phyloP scores from a whole-genome alignment of 2,888 invertebrate species.

The Thelaira solivaga region DNA sequence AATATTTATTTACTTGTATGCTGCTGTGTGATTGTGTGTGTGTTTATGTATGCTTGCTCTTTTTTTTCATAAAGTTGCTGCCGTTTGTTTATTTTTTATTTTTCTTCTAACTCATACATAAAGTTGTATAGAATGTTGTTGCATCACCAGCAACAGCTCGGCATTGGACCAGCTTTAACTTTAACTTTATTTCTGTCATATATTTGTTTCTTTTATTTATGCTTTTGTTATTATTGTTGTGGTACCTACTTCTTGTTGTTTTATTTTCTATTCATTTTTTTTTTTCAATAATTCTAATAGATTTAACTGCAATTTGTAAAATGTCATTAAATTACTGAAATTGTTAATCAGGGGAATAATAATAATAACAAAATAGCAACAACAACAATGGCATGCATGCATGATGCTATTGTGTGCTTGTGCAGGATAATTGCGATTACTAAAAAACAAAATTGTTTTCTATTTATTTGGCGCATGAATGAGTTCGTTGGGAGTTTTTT shows the following conservation, averaged over 20 bases:
- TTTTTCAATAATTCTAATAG: constrained; percentile 21
- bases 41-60: background rate
- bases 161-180: background rate
- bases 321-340: constrained; percentile 53
- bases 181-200: no score
- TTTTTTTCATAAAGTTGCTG: background rate
- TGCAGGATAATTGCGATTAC: no score
- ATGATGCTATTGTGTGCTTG: no score
- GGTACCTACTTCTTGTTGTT: background rate
- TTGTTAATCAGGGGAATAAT: constrained; percentile 32
- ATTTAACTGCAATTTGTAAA: constrained; percentile 54
- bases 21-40: background rate
- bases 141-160: no score
- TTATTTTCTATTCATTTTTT: background rate
- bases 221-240: background rate
- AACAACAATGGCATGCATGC: no score
- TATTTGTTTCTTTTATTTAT: background rate
- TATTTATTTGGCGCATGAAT: no score
- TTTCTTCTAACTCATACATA: constrained; percentile 27
- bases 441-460: no score
- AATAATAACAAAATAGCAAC: no score
- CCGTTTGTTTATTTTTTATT: constrained; percentile 15
- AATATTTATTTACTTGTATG: background rate
- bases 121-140: constrained; percentile 46
- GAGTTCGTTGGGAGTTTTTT: no score